Base-by-base conservation (phyloP, 2,888 invertebrate genomes). In the Cryptocheilus praepositus region DNA sequence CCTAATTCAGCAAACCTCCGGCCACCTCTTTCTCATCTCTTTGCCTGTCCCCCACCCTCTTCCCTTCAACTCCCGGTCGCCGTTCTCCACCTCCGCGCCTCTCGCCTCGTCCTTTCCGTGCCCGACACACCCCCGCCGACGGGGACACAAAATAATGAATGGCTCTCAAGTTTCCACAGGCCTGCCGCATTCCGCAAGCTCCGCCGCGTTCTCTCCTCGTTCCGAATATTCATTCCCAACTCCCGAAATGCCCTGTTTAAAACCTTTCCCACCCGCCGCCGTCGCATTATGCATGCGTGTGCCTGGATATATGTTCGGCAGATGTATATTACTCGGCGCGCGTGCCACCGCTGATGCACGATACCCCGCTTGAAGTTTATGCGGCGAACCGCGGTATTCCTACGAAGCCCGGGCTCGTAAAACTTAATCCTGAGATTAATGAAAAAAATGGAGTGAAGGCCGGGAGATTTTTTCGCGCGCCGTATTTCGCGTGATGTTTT, bases 1-100 rank as follows among this genome's bases (percentile, higher is more conserved):
- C 77, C 82, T 81, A 83, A 83, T 83, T 82, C 79, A 70, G 73
- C 67, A 71, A 68, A 67, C 77, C 72, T 61, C 74, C 71, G 67
- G 51, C 59, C 65, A 49, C 52, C 66, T 58, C 66, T 67, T 65
- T 61, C 65, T 54, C 62, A 21, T 67, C 64, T 43, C 70, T 63
- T 66, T 53, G 21, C 22, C 43, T 22, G 13, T 63, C 52, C 44
- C 54, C 52, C 54, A 57, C 68, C 61, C 60, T 52, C 62, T 45
- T 51, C 43, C 16, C 8, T 59, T 18, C 44, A n/a, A 18, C 16
- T 46, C 51, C 3, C 28, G 60, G 49, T 45, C 43, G 49, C 44
- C 44, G 13, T 22, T 45, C 22, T 45, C 58, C 45, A 45, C 15
- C 45, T 15, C 25, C 3, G 4, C 7, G 22, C 44, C 44, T 19